Evolutionary conservation across 2,888 invertebrate species (phyloP), one percentile per base, ranked within the genome.

Genomic region (Yponomeuta sedellus): DNA sequence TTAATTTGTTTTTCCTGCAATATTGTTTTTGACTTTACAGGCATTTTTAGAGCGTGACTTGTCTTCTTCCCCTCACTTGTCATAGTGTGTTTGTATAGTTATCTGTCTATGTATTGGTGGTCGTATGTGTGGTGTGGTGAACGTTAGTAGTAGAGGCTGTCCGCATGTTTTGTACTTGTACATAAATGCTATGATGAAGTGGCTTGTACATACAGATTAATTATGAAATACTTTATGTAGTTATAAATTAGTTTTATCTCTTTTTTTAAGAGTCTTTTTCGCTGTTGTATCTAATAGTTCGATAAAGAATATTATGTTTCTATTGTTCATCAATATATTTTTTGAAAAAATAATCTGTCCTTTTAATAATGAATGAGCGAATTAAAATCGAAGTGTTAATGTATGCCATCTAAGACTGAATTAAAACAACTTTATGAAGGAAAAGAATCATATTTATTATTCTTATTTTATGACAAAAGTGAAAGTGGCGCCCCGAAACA

Each of bases 291-390:
- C 8, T 34, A 34, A 34, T 88, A 89, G 86, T 85, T 88, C 79
- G 82, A 85, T 85, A 83, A 87, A 86, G 82, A 84, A 83, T 83
- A 83, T 85, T 86, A 86, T 80, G 86, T 22, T 88, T 88, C 88
- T 87, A 87, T 88, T 88, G 89, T 88, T 88, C 76, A 77, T 79
- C 81, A 88, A 84, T 88, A 88, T 89, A 90, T 89, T 89, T 88
- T 88, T 80, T 78, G 77, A 82, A 81, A 82, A 83, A 85, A 73
- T 69, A 69, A 75, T 72, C 77, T 68, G 67, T 71, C 71, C 25
- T 61, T 61, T 61, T 61, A n/a, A 61, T 28, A 28, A 28, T 34
- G 16, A n/a, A 61, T 61, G 61, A 25, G 10, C 25, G 25, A 28
- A 4, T 34, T 34, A 8, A 8, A 34, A 34, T 34, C 34, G 34